These are phyloP conservation scores for Cercocebus atys DNA, from an alignment of 2,113 vertebrate species.

Conservation along the genomic window DNA sequence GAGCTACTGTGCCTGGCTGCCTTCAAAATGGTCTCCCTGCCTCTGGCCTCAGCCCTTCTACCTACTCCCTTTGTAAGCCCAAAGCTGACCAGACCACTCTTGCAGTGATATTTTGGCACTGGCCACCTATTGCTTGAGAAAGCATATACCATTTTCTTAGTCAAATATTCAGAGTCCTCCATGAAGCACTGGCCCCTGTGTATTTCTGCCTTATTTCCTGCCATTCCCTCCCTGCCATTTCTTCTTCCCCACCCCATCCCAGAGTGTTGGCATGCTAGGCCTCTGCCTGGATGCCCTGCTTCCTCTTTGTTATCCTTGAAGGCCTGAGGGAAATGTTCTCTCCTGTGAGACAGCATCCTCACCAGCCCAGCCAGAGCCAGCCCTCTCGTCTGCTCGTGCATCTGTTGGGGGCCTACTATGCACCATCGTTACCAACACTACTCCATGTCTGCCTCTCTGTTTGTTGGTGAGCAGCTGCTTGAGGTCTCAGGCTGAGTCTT, in stretches of 20 bases:
- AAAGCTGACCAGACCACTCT: neutral
- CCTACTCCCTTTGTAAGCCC: neutral
- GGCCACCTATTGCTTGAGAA: neutral
- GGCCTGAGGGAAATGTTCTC: neutral
- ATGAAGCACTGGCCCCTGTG: neutral
- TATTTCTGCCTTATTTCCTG: neutral
- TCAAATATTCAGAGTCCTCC: neutral
- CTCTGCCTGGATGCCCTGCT: neutral
- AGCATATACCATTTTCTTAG: neutral
- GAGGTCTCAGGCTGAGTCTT: neutral
- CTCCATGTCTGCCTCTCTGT: neutral
- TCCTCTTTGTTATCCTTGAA: neutral
- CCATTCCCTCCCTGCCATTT: neutral
- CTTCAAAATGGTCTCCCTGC: neutral
- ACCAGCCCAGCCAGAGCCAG: neutral
- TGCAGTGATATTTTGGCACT: neutral
- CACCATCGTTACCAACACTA: rapidly evolving
- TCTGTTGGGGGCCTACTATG: neutral
- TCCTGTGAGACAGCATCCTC: neutral
- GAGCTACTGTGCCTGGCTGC: neutral
- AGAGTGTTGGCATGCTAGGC: neutral
- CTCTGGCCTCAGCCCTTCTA: neutral
- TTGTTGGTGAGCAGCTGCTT: neutral
- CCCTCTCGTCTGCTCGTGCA: neutral
- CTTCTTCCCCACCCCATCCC: neutral